These are phyloP conservation scores for Ptychobarbus kaznakovi DNA, from an alignment of 2,797 vertebrate genomes.

Conservation along the genomic window DNA sequence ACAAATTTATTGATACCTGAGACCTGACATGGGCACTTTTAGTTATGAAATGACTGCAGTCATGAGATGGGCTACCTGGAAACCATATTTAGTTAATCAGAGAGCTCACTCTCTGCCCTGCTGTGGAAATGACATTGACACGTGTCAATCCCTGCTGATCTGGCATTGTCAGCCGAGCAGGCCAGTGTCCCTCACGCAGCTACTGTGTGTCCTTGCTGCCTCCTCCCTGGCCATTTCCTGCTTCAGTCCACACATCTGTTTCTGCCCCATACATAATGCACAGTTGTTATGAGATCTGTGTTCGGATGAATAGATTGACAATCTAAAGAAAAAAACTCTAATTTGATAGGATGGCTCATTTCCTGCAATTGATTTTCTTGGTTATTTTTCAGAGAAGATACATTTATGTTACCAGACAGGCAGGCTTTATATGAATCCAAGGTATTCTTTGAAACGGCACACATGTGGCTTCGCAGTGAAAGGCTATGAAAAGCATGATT, in stretches of 20 bases:
- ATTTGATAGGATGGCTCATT: constrained; percentile 23
- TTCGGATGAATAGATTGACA: neutral
- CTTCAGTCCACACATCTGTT: constrained; percentile 23
- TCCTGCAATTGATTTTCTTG: neutral
- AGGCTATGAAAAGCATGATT: constrained; percentile 10
- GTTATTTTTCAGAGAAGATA: neutral
- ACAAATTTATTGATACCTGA: neutral
- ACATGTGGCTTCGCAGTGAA: neutral
- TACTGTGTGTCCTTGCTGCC: constrained; percentile 14
- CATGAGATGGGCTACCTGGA: constrained; percentile 22
- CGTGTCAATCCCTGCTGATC: constrained; percentile 4
- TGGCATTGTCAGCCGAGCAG: neutral
- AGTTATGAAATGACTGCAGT: constrained; percentile 4
- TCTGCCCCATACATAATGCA: constrained; percentile 3
- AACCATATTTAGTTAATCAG: constrained; percentile 35
- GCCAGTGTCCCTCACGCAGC: neutral
- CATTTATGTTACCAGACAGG: neutral
- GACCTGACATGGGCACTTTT: neutral
- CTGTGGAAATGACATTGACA: constrained; percentile 40
- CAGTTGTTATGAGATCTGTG: constrained; percentile 15
- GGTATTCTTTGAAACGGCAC: constrained; percentile 1
- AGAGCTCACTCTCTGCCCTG: constrained; percentile 44
- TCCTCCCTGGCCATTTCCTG: neutral
- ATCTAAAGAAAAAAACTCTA: neutral
- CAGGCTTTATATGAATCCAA: neutral